A percentile compares a stretch with the other conserved stretches of the same genome.
Conservation (phyloP, 1,140 invertebrate species). For the Orchestia grillus region DNA sequence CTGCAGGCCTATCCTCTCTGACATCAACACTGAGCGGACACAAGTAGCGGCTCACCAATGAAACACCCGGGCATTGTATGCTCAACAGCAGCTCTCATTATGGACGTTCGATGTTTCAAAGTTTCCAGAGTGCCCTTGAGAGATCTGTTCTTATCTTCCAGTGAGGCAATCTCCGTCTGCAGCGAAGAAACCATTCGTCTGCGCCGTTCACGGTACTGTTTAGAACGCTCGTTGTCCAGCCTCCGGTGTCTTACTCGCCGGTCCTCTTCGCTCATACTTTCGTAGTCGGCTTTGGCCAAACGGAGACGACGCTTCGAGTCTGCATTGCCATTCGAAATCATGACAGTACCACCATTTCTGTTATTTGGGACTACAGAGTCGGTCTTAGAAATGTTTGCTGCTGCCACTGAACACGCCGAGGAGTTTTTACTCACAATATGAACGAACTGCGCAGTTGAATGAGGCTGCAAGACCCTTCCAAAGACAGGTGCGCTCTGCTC, state of each 20-base stretch:
- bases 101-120: background rate
- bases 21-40: conserved; percentile 28
- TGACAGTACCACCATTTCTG: background rate
- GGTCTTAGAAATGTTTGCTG: background rate
- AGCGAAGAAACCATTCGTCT: background rate
- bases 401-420: no score
- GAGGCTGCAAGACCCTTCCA: background rate
- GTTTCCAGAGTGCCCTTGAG: background rate
- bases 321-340: no score
- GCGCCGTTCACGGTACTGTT: conserved; percentile 11
- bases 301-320: conserved; percentile 28
- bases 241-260: background rate
- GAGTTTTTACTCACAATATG: background rate
- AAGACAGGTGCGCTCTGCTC: background rate
- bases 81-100: conserved; percentile 8
- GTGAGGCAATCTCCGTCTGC: background rate
- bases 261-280: conserved; percentile 44
- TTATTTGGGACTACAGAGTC: background rate
- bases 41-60: background rate
- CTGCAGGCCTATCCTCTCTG: background rate
- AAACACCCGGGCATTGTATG: background rate
- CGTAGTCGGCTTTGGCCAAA: conserved; percentile 32
- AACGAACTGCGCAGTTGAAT: background rate
- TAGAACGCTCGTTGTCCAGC: conserved; percentile 21
- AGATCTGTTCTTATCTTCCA: conserved; percentile 5